Evolutionary conservation across 2,113 vertebrate genomes (phyloP).

Genomic region (Callionymus lyra): DNA sequence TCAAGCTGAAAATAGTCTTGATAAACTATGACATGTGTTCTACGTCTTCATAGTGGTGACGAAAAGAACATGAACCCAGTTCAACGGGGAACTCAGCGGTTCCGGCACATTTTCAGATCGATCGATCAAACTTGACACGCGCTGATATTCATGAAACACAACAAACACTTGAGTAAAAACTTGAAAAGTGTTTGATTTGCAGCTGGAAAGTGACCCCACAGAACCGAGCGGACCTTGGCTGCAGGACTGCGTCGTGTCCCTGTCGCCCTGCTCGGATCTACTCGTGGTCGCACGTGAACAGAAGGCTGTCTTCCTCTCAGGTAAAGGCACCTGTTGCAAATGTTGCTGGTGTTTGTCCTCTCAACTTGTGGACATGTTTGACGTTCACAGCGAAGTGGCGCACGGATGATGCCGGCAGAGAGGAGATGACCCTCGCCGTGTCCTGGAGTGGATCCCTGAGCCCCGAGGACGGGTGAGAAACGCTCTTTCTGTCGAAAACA

Average conservation of each 20-base stretch:
- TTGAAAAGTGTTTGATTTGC: neutral
- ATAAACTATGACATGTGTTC: no score
- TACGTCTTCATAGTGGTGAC: no score
- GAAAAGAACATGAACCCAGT: no score
- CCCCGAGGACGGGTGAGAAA: constrained; percentile 83
- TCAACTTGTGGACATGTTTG: neutral
- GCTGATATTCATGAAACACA: no score
- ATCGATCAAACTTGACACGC: no score
- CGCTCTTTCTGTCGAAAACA: neutral
- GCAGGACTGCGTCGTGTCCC: constrained; percentile 84
- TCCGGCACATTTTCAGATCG: no score
- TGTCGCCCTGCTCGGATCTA: constrained; percentile 91
- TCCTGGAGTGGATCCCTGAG: constrained; percentile 85
- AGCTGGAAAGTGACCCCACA: constrained; percentile 50
- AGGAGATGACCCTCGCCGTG: constrained; percentile 89
- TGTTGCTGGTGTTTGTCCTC: neutral
- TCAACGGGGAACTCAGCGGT: no score
- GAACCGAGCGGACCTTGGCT: constrained; percentile 76
- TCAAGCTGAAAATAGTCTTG: no score
- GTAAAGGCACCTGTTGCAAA: constrained; percentile 43
- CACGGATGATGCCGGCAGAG: constrained; percentile 77
- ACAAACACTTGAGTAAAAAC: no score
- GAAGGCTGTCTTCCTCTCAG: constrained; percentile 86
- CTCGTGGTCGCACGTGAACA: constrained; percentile 87
- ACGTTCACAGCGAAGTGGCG: constrained; percentile 84